Conservation (phyloP, 2,797 vertebrate species). For the Eulemur coronatus region DNA sequence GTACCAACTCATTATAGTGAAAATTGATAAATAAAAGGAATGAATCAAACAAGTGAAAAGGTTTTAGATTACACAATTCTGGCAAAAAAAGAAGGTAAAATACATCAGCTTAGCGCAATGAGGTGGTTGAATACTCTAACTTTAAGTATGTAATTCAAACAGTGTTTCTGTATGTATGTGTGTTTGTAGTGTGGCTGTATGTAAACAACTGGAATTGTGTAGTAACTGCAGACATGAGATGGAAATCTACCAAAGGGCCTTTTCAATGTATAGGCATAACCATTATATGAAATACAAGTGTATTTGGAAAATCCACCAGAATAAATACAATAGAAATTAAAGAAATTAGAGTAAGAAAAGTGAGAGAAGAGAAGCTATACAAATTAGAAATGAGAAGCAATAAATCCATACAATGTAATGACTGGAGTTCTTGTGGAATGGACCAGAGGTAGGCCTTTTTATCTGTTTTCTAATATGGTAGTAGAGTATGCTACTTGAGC, state of each 20-base stretch:
- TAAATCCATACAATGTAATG: neutral
- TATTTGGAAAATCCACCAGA: neutral
- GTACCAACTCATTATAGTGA: neutral
- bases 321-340: constrained; percentile 30
- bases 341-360: neutral
- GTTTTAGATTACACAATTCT: neutral
- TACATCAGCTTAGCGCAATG: neutral
- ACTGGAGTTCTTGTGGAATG: neutral
- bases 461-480: neutral
- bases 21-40: neutral
- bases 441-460: neutral
- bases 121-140: neutral
- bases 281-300: neutral
- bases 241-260: neutral
- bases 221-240: neutral
- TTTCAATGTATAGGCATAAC: neutral
- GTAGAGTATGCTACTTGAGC: neutral
- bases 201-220: neutral
- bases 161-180: neutral
- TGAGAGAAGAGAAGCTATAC: neutral
- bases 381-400: constrained; percentile 25
- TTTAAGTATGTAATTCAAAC: neutral
- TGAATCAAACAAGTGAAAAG: neutral
- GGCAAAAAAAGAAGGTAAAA: neutral
- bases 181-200: neutral